Base-by-base conservation (phyloP, 2,888 invertebrate species). In the Malacosoma neustria region DNA sequence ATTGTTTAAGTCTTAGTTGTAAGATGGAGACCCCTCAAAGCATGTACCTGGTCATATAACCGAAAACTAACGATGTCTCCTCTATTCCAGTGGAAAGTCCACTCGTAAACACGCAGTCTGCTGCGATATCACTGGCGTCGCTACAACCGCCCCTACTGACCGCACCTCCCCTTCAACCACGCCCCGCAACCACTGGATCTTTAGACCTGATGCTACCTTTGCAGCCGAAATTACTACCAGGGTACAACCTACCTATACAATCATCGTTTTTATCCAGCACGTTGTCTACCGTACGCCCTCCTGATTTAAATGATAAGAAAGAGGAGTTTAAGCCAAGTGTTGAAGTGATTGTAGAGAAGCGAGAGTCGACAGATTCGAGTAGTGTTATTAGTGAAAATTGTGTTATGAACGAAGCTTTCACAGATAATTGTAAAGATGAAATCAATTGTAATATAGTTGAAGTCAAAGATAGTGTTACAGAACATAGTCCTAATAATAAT, bases 171-270 rank as follows among this genome's bases (percentile, higher is more conserved):
- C 67, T 92, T 51, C 90, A 91, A 79, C 91, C 92, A 33, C 79
- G 92, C 48, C 89, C 91, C 47, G 90, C 92, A 34, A 92, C 91
- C 49, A 91, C 90, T 29, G 91, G 91, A 42, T 88, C 90, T 70
- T 73, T 89, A 61, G 90, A 91, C 58, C 88, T 91, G 48, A 88
- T 91, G 74, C 84, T 93, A 58, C 92, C 92, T 41, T 72, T 93
- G 39, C 93, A 93, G 87, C 92, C 93, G 42, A 90, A 90, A 59
- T 75, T 91, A 46, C 77, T 91, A 51, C 88, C 89, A 32, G 87
- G 85, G 22, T 88, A 88, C 66, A 85, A 86, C 58, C 70, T 82
- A 0, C n/a, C n/a, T n/a, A n/a, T n/a, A n/a, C 85, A 87, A 42
- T 69, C 84, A 9, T 76, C 81, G 39, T 85, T 74, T 56, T 61